Conservation (phyloP, 2,113 vertebrate genomes). For the Corythaeola cristata region DNA sequence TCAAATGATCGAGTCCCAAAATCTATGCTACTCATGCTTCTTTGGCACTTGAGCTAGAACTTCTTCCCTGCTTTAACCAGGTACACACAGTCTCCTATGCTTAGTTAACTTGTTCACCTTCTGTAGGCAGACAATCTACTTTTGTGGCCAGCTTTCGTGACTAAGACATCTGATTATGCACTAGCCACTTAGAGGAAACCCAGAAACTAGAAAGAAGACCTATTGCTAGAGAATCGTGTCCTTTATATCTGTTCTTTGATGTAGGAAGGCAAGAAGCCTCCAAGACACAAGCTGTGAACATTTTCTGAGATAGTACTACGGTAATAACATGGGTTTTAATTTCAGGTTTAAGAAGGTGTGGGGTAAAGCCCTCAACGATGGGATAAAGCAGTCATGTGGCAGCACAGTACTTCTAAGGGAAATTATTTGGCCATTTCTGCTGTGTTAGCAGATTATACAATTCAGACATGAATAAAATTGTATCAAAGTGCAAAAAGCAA, state of each 20-base stretch:
- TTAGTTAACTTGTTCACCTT: background rate
- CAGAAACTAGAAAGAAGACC: background rate
- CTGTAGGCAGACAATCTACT: background rate
- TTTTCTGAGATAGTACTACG: background rate
- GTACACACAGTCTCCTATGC: background rate
- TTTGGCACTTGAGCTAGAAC: background rate
- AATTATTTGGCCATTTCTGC: background rate
- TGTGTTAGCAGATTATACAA: background rate
- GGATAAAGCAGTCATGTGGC: background rate
- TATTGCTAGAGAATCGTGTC: background rate
- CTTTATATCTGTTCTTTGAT: background rate
- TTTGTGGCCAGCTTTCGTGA: background rate
- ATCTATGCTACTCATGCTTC: background rate
- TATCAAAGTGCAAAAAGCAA: background rate
- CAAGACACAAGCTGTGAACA: background rate
- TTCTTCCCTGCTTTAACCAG: background rate
- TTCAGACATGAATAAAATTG: background rate
- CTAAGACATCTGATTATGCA: background rate
- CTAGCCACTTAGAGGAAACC: background rate
- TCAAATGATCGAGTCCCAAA: background rate
- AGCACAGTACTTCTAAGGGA: background rate
- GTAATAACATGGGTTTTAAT: background rate
- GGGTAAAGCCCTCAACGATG: background rate
- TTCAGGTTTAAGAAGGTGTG: background rate
- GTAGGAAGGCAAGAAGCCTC: background rate